Evolutionary conservation across 37 sponge, comb jelly and placozoan species (phyloP).

Genomic region (Cladorhizidae sp.): DNA sequence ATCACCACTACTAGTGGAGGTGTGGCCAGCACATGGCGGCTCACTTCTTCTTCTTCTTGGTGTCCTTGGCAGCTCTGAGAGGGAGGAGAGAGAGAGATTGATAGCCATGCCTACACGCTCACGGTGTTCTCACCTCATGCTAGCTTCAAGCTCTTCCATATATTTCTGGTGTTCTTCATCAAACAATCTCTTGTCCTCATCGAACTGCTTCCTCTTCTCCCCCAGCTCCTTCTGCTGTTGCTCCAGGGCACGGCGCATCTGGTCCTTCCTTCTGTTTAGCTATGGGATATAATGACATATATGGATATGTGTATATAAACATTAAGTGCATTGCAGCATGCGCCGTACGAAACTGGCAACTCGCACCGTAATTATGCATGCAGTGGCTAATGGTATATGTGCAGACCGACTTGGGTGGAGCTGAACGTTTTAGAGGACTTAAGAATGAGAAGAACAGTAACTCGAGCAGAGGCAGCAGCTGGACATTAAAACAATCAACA

Average conservation of each 20-base stretch:
- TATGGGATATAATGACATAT: too few species aligned
- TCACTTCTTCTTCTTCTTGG: conserved; percentile 8
- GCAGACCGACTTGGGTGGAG: too few species aligned
- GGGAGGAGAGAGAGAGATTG: neutral
- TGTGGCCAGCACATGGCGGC: too few species aligned
- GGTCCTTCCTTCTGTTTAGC: conserved; percentile 92
- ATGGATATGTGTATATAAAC: too few species aligned
- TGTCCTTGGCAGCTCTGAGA: conserved; percentile 16
- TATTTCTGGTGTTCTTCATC: conserved; percentile 86
- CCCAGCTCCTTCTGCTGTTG: conserved; percentile 80
- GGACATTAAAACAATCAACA: too few species aligned
- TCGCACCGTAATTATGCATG: too few species aligned
- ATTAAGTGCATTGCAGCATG: too few species aligned
- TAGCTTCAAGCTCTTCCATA: conserved; percentile 70
- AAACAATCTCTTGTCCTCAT: conserved; percentile 85
- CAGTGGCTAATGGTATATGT: too few species aligned
- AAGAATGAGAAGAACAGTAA: too few species aligned
- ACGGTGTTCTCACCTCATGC: conserved; percentile 32
- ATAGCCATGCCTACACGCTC: neutral
- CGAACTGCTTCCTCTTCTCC: conserved; percentile 85
- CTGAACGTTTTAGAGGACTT: too few species aligned
- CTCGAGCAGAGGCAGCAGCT: too few species aligned
- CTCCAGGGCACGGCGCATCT: conserved; percentile 78
- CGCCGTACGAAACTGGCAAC: too few species aligned
- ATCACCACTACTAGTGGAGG: neutral